Conservation (phyloP, 2,113 vertebrate species). For the Formicarius rufipectus region DNA sequence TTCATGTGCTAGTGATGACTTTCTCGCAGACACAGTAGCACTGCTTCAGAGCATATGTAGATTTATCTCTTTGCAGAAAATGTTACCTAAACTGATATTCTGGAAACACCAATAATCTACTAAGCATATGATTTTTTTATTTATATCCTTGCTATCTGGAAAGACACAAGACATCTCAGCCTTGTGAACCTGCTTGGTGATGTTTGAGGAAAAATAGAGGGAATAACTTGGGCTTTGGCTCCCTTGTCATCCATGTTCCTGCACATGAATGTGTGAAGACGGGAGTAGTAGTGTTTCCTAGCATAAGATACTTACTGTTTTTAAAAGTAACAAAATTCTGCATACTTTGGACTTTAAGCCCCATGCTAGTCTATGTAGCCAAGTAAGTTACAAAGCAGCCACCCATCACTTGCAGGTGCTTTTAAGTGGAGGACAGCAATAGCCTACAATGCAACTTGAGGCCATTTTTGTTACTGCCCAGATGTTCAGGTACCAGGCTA, state of each 20-base stretch:
- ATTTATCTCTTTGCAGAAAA: not conserved
- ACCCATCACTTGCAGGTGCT: not conserved
- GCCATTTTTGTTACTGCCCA: not conserved
- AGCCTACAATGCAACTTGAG: not conserved
- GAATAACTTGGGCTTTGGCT: not conserved
- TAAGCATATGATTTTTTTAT: not conserved
- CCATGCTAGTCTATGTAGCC: not conserved
- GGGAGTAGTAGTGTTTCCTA: not conserved
- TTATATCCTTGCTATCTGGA: not conserved
- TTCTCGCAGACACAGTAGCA: not conserved
- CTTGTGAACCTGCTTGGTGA: not conserved
- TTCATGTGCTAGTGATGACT: not conserved
- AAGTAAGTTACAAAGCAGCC: not conserved
- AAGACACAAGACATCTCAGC: not conserved
- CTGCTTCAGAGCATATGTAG: not conserved
- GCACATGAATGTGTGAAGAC: not conserved
- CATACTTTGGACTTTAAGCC: not conserved
- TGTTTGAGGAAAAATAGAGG: not conserved
- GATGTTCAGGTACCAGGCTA: not conserved
- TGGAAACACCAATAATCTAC: not conserved
- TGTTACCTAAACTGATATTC: not conserved
- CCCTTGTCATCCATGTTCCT: not conserved
- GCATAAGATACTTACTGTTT: not conserved
- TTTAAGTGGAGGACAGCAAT: not conserved
- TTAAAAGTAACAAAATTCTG: not conserved